Evolutionary conservation across 2,797 vertebrate species (phyloP).

Genomic region (Denticeps clupeoides): DNA sequence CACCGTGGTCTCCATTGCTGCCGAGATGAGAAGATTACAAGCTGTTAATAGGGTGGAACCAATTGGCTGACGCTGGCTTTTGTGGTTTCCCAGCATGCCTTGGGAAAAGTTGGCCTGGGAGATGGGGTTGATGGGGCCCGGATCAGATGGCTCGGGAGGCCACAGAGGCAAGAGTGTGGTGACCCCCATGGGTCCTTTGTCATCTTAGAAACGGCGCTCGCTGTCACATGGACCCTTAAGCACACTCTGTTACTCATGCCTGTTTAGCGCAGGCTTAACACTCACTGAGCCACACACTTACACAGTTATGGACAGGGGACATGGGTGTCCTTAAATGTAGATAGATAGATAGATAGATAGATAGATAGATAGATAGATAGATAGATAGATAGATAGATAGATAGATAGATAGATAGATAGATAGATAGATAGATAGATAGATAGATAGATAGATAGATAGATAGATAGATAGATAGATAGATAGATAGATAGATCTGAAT

Average conservation of each 20-base stretch:
- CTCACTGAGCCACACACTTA: constrained; percentile 47
- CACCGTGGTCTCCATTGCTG: constrained; percentile 47
- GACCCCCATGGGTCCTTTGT: constrained; percentile 51
- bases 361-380: too few species aligned
- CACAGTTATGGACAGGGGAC: too few species aligned
- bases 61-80: constrained; percentile 70
- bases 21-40: constrained; percentile 97
- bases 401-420: too few species aligned
- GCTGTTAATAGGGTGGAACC: constrained; percentile 98
- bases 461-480: too few species aligned
- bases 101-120: constrained; percentile 80
- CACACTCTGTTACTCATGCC: constrained; percentile 49
- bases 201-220: constrained; percentile 8
- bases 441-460: too few species aligned
- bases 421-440: too few species aligned
- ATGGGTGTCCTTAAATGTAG: constrained; percentile 46
- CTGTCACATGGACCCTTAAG: neutral
- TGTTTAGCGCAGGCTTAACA: constrained; percentile 27
- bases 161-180: constrained; percentile 43
- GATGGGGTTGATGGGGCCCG: constrained; percentile 69
- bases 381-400: too few species aligned
- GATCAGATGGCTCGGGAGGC: constrained; percentile 51
- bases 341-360: too few species aligned
- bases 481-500: too few species aligned
- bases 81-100: constrained; percentile 70